These are phyloP conservation scores for Hemicrepidius hirtus DNA, from an alignment of 2,888 invertebrate genomes.

Conservation along the genomic window DNA sequence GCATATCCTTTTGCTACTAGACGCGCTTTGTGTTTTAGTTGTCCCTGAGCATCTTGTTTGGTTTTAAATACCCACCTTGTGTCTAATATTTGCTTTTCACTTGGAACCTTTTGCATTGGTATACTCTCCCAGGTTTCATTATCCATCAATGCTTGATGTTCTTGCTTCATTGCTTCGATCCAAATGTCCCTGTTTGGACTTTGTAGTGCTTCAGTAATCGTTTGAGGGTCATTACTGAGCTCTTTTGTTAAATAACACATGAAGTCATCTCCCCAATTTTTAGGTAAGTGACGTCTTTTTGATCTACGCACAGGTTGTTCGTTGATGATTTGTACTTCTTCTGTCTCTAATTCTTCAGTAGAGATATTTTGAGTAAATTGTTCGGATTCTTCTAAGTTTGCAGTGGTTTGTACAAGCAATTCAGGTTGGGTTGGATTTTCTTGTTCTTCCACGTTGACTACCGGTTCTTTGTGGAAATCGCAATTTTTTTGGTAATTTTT, in stretches of 20 bases:
- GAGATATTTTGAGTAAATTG: background rate
- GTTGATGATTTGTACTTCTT: too few species aligned
- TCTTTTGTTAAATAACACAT: background rate
- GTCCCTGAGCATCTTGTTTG: too few species aligned
- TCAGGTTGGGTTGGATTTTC: background rate
- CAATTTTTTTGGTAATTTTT: background rate
- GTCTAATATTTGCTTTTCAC: too few species aligned
- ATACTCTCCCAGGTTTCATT: too few species aligned
- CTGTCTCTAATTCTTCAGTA: background rate
- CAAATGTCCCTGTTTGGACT: too few species aligned
- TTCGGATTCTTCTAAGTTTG: background rate
- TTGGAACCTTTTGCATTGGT: too few species aligned
- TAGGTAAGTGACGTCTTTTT: background rate
- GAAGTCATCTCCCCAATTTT: background rate
- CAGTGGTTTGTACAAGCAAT: background rate
- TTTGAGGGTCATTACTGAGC: background rate
- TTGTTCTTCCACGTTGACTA: background rate
- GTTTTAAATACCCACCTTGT: too few species aligned
- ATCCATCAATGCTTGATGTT: too few species aligned
- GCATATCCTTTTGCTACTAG: too few species aligned
- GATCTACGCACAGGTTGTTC: background rate
- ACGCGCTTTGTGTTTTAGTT: too few species aligned
- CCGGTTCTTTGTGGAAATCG: background rate
- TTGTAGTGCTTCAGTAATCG: too few species aligned
- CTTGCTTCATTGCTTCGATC: too few species aligned